Base-by-base conservation (phyloP, 2,113 vertebrate species). In the Actenoides hombroni region DNA sequence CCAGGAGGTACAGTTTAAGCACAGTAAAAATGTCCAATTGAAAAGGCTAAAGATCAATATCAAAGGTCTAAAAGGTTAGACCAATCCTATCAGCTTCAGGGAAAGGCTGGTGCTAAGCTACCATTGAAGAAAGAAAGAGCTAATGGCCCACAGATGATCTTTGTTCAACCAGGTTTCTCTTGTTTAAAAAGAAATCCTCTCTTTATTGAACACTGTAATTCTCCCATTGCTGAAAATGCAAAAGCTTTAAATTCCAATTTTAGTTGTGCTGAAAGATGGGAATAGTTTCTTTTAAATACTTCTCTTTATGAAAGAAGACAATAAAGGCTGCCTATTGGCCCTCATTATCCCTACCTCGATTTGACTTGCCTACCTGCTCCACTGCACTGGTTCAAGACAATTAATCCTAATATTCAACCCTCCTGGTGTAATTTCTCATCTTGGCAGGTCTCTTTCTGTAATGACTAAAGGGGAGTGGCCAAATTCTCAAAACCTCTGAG, bases 341-440 rank as follows among this genome's bases (percentile, higher is more conserved):
- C 90, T 98, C 98, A 98, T 99, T 98, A 98, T 98, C 98, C 98
- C 96, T 98, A 98, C 98, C 98, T 98, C 97, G 81, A 98, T 98
- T 98, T 98, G 98, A 98, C 98, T 98, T 98, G 98, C 98, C 97
- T 98, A 98, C 98, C 98, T 99, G 99, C 98, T 99, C 98, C 98
- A 97, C 97, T 98, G 98, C 98, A 98, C 98, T 98, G 98, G 98
- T 99, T 99, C 98, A 98, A 99, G 98, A 99, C 99, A 99, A 99
- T 99, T 99, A 99, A 99, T 99, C 98, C 99, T 99, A 99, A 99
- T 99, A 99, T 99, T 98, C 98, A 98, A 97, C 96, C 97, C 98
- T 98, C 98, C 98, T 97, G 97, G 86, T 97, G 97, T 98, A 98
- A 99, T 99, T 99, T 97, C 99, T 99, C 99, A 99, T 99, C 98